Evolutionary conservation across 2,797 vertebrate genomes (phyloP).

Genomic region (Argya squamiceps): DNA sequence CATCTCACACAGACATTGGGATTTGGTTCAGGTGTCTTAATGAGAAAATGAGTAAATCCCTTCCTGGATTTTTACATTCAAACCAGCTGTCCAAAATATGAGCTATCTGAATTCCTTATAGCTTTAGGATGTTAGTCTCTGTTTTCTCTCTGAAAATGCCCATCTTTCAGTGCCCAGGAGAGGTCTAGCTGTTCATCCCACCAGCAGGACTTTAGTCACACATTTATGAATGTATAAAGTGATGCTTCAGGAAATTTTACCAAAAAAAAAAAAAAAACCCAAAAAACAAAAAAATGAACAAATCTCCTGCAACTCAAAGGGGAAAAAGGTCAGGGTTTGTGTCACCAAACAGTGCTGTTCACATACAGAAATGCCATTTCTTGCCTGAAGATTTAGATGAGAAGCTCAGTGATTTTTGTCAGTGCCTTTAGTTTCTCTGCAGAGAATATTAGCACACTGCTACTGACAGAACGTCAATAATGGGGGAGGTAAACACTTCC

Average conservation of each 20-base stretch:
- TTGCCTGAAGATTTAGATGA: neutral
- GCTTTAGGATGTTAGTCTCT: neutral
- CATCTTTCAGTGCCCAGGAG: neutral
- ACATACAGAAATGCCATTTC: neutral
- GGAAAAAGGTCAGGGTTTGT: constrained; percentile 14
- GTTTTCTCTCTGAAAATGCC: neutral
- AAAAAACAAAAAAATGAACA: neutral
- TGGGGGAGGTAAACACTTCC: neutral
- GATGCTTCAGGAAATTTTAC: neutral
- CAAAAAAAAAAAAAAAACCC: neutral
- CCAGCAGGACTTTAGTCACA: neutral
- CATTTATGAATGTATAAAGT: neutral
- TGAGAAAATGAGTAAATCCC: neutral
- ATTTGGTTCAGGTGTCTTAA: neutral
- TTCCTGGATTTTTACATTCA: neutral
- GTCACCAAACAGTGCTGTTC: neutral
- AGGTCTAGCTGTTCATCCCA: neutral
- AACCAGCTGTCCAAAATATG: neutral
- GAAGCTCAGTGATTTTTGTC: constrained; percentile 28
- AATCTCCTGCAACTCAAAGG: constrained; percentile 26
- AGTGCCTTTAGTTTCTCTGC: constrained; percentile 9
- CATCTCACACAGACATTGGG: neutral
- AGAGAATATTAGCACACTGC: neutral
- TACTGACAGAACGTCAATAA: constrained; percentile 16
- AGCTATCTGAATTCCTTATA: neutral